These are phyloP conservation scores for Capricornis sumatraensis DNA, from an alignment of 2,113 vertebrate genomes.

Conservation along the genomic window DNA sequence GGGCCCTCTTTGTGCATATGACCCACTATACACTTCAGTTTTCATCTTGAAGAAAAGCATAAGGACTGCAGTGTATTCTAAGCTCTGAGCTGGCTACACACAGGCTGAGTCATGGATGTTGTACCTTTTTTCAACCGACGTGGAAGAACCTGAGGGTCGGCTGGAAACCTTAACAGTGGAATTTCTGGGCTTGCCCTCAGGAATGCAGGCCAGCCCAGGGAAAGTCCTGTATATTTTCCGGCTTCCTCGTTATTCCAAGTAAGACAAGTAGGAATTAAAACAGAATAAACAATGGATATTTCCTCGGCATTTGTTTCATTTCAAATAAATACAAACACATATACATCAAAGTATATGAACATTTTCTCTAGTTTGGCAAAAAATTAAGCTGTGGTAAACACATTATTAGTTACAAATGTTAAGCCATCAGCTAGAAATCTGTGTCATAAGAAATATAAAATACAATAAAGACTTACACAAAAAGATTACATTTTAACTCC, in stretches of 20 bases:
- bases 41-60: not conserved
- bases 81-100: not conserved
- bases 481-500: constrained; percentile 70
- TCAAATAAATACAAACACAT: constrained; percentile 85
- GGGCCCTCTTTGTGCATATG: not conserved
- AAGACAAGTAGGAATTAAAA: constrained; percentile 34
- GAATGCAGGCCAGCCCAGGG: constrained; percentile 48
- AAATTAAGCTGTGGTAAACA: constrained; percentile 72
- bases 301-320: constrained; percentile 75
- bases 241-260: constrained; percentile 35
- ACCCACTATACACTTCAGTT: not conserved
- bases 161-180: not conserved
- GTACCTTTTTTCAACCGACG: not conserved
- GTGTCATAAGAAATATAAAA: constrained; percentile 78
- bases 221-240: constrained; percentile 56
- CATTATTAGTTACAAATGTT: constrained; percentile 79
- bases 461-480: constrained; percentile 70
- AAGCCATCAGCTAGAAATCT: constrained; percentile 75
- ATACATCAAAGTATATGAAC: constrained; percentile 79
- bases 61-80: not conserved
- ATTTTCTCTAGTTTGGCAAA: constrained; percentile 72
- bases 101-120: not conserved
- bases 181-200: constrained; percentile 15
- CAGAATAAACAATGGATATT: constrained; percentile 35
- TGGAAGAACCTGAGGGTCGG: not conserved